Evolutionary conservation across 2,797 vertebrate genomes (phyloP), one percentile per base, ranked within the genome.

Genomic region (Acanthornis magna): DNA sequence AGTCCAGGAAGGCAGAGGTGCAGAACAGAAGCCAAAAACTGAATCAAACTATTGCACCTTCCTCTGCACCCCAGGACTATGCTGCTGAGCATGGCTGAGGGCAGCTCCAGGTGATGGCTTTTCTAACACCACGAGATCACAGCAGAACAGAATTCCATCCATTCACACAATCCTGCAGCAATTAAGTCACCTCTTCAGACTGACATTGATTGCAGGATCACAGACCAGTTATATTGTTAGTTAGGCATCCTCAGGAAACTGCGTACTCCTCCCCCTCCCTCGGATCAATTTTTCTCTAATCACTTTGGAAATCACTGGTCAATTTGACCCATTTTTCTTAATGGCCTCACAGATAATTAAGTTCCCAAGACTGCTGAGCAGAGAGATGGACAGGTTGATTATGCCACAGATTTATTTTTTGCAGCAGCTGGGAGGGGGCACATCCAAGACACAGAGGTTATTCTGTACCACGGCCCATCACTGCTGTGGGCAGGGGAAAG

Each of bases 311-410:
- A 74, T 77, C 87, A 67, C 75, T 50, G 47, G 78, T 40, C 82
- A 88, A 43, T 80, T 48, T 67, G 72, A 89, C 48, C 53, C 17
- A 5, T 66, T 93, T 85, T 81, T 73, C n/a, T 62, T 80, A 62
- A 91, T 85, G 73, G 66, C 40, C 76, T 78, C 47, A 11, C 65
- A 62, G 88, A 51, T 62, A 86, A 94, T 90, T 75, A 55, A 82
- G 36, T 66, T 86, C 16, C 50, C 40, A 26, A 81, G 19, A 65
- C 6, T n/a, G 51, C 58, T 5, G 21, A 67, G 38, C 14, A 57
- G 45, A 85, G 23, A 72, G 66, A 75, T 19, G 36, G 54, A 54
- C 42, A 67, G 26, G 66, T 38, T 91, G 77, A 70, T 80, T 36
- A 81, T 5, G 58, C 62, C 76, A 63, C 40, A 54, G 51, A 65